phyloP scores from a whole-genome alignment of 2,888 invertebrate genomes.

The Tipula unca region DNA sequence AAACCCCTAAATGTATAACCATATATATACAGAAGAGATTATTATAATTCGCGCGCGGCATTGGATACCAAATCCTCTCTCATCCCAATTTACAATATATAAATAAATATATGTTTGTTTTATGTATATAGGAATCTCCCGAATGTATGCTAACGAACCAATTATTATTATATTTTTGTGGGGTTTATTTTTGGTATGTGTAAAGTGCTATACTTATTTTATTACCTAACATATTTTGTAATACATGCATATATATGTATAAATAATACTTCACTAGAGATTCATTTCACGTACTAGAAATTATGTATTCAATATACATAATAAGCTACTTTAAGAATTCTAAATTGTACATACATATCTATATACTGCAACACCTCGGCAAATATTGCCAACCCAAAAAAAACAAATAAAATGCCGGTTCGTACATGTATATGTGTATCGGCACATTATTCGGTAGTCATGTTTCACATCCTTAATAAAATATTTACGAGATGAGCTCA shows the following conservation, averaged over 20 bases:
- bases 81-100: not conserved
- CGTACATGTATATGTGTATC: not conserved
- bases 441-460: slow-evolving; percentile 8
- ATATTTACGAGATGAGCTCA: not conserved
- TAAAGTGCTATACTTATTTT: not conserved
- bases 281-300: not conserved
- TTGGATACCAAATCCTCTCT: not conserved
- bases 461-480: not conserved
- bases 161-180: not conserved
- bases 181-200: not conserved
- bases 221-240: not conserved
- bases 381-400: not conserved
- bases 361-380: slow-evolving; percentile 8
- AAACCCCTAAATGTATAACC: not conserved
- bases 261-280: not conserved
- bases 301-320: slow-evolving; percentile 4
- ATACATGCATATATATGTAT: not conserved
- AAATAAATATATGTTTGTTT: not conserved
- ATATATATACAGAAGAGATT: not conserved
- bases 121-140: not conserved
- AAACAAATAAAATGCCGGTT: not conserved
- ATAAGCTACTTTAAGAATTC: slow-evolving; percentile 4
- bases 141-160: not conserved
- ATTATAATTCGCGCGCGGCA: not conserved
- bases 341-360: not conserved